A percentile compares a stretch with the other conserved stretches of the same genome.
Conservation (phyloP, 2,797 vertebrate genomes). For the Danio aesculapii region DNA sequence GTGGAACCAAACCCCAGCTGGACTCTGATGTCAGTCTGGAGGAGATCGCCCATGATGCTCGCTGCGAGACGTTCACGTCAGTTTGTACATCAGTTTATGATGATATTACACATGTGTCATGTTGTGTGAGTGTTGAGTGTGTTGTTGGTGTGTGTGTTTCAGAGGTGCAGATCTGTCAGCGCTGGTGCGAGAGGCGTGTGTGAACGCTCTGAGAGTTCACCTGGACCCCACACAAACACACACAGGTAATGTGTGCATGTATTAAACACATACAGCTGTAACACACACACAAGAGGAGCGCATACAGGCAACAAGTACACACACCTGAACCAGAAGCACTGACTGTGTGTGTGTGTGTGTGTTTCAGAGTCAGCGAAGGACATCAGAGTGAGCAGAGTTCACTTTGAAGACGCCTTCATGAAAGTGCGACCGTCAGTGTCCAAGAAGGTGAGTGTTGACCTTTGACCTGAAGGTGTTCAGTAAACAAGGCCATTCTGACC, state of each 20-base stretch:
- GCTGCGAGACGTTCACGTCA: constrained; percentile 90
- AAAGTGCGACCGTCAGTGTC: constrained; percentile 92
- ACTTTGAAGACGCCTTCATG: constrained; percentile 91
- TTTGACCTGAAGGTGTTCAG: too few species aligned
- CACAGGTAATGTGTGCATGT: constrained; percentile 62
- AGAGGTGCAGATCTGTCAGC: constrained; percentile 95
- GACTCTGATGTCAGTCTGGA: constrained; percentile 84
- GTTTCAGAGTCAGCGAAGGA: constrained; percentile 63
- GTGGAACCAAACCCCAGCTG: constrained; percentile 85
- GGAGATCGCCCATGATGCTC: constrained; percentile 82
- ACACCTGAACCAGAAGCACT: too few species aligned
- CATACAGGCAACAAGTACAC: constrained; percentile 62
- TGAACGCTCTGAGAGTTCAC: constrained; percentile 85
- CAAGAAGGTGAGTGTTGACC: constrained; percentile 82
- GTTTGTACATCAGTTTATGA: constrained; percentile 56
- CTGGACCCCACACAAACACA: constrained; percentile 68
- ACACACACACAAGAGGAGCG: too few species aligned
- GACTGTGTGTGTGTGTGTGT: too few species aligned
- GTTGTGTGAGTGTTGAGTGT: neutral
- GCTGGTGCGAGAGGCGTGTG: constrained; percentile 90
- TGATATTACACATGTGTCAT: too few species aligned
- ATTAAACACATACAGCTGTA: too few species aligned
- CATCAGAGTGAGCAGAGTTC: constrained; percentile 81
- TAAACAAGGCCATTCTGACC: too few species aligned
- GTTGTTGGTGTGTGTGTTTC: neutral